These are phyloP conservation scores for Mormyrus iriodes DNA, from an alignment of 2,113 vertebrate species.

Conservation along the genomic window DNA sequence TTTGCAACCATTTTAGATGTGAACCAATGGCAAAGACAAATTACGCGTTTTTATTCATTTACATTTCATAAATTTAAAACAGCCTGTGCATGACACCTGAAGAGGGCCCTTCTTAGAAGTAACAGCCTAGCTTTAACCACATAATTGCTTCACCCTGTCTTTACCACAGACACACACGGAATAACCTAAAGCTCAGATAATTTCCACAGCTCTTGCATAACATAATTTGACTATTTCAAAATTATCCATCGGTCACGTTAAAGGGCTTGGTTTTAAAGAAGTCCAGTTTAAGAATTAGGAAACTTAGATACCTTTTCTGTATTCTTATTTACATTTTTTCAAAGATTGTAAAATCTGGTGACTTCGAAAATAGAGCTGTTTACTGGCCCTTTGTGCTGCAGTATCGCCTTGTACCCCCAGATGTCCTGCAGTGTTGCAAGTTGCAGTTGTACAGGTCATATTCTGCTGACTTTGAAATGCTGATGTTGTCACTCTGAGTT, in stretches of 20 bases:
- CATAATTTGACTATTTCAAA: too few species aligned
- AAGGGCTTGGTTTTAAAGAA: too few species aligned
- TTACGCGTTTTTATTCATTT: neutral
- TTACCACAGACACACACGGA: neutral
- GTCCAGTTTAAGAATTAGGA: too few species aligned
- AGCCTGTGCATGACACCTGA: neutral
- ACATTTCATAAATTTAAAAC: neutral
- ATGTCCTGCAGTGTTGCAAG: neutral
- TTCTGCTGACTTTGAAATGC: neutral
- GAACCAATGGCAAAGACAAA: neutral
- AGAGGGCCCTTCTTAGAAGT: too few species aligned
- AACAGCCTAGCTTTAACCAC: neutral
- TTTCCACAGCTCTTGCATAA: neutral
- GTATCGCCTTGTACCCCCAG: neutral
- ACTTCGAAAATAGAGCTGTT: neutral
- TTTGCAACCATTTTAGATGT: neutral
- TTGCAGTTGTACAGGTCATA: neutral
- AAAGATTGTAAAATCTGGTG: neutral
- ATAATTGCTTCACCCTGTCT: neutral
- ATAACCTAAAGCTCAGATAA: neutral
- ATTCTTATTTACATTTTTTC: neutral
- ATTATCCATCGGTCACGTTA: too few species aligned
- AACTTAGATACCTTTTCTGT: neutral
- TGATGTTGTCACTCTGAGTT: neutral
- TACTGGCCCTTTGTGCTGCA: neutral